Percentiles rank a stretch among this genome's conserved stretches.
These are phyloP conservation scores for Gopherus evgoodei DNA, from an alignment of 2,113 vertebrate species.

Conservation along the genomic window DNA sequence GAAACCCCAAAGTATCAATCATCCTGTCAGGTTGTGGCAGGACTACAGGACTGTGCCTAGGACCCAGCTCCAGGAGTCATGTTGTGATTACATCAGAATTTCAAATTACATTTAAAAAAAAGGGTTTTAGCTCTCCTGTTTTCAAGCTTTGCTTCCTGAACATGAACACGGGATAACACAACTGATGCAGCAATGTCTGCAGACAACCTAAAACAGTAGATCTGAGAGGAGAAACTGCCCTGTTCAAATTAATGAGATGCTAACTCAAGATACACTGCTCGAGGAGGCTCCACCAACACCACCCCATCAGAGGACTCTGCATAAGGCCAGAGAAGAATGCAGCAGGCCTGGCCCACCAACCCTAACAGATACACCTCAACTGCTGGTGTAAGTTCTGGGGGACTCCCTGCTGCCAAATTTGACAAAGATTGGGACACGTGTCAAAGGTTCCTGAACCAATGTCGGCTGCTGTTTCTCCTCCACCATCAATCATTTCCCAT, in stretches of 20 bases:
- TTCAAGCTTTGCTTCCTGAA: not conserved
- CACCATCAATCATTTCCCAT: too few relatives aligned
- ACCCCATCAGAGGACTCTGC: not conserved
- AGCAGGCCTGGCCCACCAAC: not conserved
- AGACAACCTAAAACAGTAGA: not conserved
- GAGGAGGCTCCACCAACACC: not conserved
- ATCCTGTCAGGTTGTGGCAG: not conserved
- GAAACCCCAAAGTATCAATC: not conserved
- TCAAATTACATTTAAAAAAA: too few relatives aligned
- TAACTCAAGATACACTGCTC: not conserved
- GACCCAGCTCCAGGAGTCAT: too few relatives aligned
- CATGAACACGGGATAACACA: not conserved
- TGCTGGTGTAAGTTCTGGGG: too few relatives aligned
- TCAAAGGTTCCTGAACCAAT: too few relatives aligned
- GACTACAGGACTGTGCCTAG: not conserved
- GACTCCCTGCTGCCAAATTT: too few relatives aligned
- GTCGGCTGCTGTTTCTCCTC: too few relatives aligned
- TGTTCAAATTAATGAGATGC: not conserved
- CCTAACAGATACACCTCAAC: too few relatives aligned
- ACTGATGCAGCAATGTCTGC: not conserved
- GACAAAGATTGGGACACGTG: too few relatives aligned
- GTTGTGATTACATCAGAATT: not conserved
- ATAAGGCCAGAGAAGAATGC: not conserved
- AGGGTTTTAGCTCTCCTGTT: not conserved
- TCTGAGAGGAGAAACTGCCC: not conserved